phyloP scores from a whole-genome alignment of 2,888 invertebrate genomes.

The Acanthosepion pharaonis region DNA sequence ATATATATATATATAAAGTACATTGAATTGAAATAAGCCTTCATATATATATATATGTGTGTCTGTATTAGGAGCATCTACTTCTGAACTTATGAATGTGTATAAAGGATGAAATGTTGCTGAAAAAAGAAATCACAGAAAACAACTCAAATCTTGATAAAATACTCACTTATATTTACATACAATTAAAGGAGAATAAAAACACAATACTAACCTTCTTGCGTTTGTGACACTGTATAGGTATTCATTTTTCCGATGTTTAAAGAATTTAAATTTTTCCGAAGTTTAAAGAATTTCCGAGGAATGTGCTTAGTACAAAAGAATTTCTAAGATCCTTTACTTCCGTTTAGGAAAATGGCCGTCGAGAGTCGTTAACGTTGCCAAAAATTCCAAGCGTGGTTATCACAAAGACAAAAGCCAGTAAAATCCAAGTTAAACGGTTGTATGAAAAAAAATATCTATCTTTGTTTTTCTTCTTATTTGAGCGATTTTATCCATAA shows the following conservation, averaged over 20 bases:
- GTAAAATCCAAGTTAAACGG: background rate
- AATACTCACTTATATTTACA: no score
- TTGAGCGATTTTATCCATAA: background rate
- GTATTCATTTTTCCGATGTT: background rate
- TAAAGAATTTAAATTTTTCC: no score
- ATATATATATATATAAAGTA: no score
- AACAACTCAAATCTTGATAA: no score
- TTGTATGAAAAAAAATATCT: background rate
- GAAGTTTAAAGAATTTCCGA: background rate
- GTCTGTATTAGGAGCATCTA: no score
- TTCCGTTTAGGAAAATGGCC: background rate
- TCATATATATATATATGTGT: no score
- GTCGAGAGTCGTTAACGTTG: background rate
- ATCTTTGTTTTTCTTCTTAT: background rate
- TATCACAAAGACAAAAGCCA: background rate
- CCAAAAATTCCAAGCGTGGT: background rate
- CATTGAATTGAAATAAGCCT: no score
- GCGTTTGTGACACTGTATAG: background rate
- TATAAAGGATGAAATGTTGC: no score
- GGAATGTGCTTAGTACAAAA: background rate
- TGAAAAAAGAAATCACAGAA: no score
- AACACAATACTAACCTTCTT: background rate
- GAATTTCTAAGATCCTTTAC: background rate
- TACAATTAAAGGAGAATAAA: no score
- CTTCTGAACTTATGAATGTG: no score